phyloP scores from a whole-genome alignment of 2,888 invertebrate genomes.

The Cataglyphis altisquamis region DNA sequence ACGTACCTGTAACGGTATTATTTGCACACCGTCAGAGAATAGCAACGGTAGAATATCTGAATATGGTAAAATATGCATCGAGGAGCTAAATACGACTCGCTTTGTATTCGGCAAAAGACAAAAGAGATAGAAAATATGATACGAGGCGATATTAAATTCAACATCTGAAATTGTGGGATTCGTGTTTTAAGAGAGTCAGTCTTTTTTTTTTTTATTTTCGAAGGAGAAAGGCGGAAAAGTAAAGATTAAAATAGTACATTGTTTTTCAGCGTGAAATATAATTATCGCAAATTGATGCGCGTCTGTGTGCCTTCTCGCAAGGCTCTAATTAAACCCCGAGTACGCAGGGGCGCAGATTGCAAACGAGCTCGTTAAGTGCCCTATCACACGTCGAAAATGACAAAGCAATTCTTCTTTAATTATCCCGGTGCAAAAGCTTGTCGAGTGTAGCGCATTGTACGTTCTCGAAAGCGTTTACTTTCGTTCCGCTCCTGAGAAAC shows the following conservation, averaged over 20 bases:
- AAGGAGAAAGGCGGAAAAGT: not conserved
- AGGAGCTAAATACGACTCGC: not conserved
- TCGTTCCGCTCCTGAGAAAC: conserved; percentile 37
- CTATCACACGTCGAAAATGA: conserved; percentile 43
- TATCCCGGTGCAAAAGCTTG: conserved; percentile 23
- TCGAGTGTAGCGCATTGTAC: conserved; percentile 14
- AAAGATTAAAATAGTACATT: not conserved
- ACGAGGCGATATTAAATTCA: not conserved
- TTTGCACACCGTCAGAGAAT: conserved; percentile 12
- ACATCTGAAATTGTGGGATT: not conserved
- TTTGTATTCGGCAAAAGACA: not conserved
- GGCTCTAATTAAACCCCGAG: conserved; percentile 41
- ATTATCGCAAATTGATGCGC: not conserved
- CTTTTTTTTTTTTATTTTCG: not conserved
- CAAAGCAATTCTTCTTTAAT: conserved; percentile 50
- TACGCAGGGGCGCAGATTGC: not conserved
- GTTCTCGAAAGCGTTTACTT: conserved; percentile 5
- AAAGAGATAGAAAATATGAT: not conserved
- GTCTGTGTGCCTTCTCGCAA: not conserved
- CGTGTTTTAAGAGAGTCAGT: not conserved
- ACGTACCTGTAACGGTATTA: conserved; percentile 48
- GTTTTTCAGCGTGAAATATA: not conserved
- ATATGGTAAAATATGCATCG: conserved; percentile 5
- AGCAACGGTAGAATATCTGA: not conserved
- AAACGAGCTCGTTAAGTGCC: conserved; percentile 35